These are phyloP conservation scores for Ctenopoma kingsleyae DNA, from an alignment of 2,797 vertebrate species.

Conservation along the genomic window DNA sequence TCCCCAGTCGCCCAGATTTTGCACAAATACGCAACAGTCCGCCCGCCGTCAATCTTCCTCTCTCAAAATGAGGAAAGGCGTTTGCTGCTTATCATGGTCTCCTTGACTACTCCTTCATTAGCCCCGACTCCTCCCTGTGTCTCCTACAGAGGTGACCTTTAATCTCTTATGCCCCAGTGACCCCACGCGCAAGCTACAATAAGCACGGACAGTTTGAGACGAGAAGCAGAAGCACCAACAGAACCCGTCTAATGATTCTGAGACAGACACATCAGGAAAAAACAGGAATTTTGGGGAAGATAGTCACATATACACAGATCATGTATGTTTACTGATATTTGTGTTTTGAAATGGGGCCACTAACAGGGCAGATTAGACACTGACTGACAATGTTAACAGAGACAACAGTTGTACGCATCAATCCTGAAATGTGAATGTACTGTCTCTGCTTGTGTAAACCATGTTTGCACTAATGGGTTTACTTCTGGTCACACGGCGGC, in stretches of 20 bases:
- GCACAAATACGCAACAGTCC: constrained; percentile 23
- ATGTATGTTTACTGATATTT: constrained; percentile 33
- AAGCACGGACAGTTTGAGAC: constrained; percentile 11
- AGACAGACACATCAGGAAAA: neutral
- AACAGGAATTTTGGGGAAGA: constrained; percentile 31
- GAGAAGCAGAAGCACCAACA: constrained; percentile 30
- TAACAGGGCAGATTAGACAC: constrained; percentile 35
- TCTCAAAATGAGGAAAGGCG: constrained; percentile 30
- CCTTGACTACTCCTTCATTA: constrained; percentile 41
- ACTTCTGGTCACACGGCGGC: constrained; percentile 31
- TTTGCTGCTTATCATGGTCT: constrained; percentile 25
- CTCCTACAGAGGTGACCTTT: constrained; percentile 35
- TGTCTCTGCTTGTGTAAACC: constrained; percentile 36
- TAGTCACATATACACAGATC: constrained; percentile 45
- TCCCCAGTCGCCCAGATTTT: constrained; percentile 52
- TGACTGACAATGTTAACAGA: constrained; percentile 34
- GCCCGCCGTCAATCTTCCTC: constrained; percentile 30
- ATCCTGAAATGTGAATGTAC: constrained; percentile 15
- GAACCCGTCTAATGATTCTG: neutral
- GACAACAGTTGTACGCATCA: constrained; percentile 38
- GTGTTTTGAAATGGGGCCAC: constrained; percentile 11
- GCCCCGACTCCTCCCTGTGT: constrained; percentile 19
- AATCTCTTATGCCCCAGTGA: constrained; percentile 6
- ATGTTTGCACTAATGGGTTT: constrained; percentile 40
- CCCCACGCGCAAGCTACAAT: neutral